Base-by-base conservation (phyloP, 2,113 vertebrate species). In the Neolamprologus brichardi region DNA sequence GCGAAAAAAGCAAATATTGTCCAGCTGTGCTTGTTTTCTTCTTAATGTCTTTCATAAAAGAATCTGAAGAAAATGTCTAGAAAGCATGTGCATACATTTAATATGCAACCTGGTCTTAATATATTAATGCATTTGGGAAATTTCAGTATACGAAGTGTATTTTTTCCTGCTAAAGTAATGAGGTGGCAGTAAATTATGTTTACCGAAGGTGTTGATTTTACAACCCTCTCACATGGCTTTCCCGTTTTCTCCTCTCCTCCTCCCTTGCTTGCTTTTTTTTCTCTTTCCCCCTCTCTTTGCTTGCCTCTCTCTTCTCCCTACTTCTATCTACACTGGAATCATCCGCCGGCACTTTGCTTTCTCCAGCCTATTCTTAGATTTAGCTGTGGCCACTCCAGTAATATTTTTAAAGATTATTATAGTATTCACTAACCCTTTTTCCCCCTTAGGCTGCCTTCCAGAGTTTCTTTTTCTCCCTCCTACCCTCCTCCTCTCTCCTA, bases 391-490 rank as follows among this genome's bases (percentile, higher is more conserved):
- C 81, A 81, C 93, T 93, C 92, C 75, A 89, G 93, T 94, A 90
- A 95, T 96, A 96, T 97, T 97, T 97, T 95, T 91, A 92, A 95
- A 79, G 95, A 97, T 97, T 97, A 97, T 97, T 97, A 91, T 83
- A 95, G 94, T 95, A 96, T 97, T 97, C 96, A 92, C 96, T 96
- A 96, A 97, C 96, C 96, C 95, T 96, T 97, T 96, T 96, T 97
- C 95, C 97, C 70, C 96, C 94, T 95, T 96, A 92, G 95, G 96
- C 95, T 90, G 87, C 93, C 93, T 93, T 97, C 90, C 96, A 97
- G 96, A 93, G 83, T 89, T 92, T 92, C 88, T 93, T 87, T 89
- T 85, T 81, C 93, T 87, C 92, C 82, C 85, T 92, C 88, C 78
- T 79, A 32, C 49, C 72, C 41, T 53, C 70, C 87, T 37, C 79